Base-by-base conservation (phyloP, 30 jellyfish, hydroid and myxozoan species). In the Cassiopea andromeda region DNA sequence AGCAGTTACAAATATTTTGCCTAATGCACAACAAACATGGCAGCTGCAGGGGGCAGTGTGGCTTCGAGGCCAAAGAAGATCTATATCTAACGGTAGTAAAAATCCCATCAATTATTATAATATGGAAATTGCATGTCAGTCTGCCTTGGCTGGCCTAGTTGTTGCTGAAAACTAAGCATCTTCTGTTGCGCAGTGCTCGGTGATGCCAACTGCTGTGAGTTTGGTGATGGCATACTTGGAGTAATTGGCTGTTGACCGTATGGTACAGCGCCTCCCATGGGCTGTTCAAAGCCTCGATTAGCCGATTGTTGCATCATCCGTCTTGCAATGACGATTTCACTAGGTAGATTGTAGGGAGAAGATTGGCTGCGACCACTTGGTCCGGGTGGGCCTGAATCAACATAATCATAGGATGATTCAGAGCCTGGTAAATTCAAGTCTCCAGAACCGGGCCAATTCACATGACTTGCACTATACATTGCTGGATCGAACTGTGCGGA, bases 61-160 rank as follows among this genome's bases (percentile, higher is more conserved):
- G 64, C 12, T 54, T 6, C 64, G 7, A 54, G 64, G 12, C 64
- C 64, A 48, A n/a, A 7, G 0, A 75, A 19, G 60, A 38, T 19
- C 43, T 38, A 19, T 79, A 38, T 19, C 60, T 47, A 8, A 10
- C 27, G 7, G 49, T 7, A 47, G 7, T 75, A 44, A 75, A 27
- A 44, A 3, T 46, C 58, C 66, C 84, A 44, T 38, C 7, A 8
- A 5, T 57, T 15, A 7, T 57, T 14, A 57, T 90, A 90, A 69
- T 69, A 90, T 14, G 85, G 90, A 70, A 80, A 90, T 81, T 77
- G 97, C 82, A 90, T 82, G 58, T 90, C 97, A 14, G 89, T 19
- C 16, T 88, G 85, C 66, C 97, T 83, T 75, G 82, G 93, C 48
- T 60, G 86, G 57, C 54, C 60, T 89, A 70, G 5, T 66, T 78